phyloP scores from a whole-genome alignment of 2,113 vertebrate genomes.

The Atlantisia rogersi region DNA sequence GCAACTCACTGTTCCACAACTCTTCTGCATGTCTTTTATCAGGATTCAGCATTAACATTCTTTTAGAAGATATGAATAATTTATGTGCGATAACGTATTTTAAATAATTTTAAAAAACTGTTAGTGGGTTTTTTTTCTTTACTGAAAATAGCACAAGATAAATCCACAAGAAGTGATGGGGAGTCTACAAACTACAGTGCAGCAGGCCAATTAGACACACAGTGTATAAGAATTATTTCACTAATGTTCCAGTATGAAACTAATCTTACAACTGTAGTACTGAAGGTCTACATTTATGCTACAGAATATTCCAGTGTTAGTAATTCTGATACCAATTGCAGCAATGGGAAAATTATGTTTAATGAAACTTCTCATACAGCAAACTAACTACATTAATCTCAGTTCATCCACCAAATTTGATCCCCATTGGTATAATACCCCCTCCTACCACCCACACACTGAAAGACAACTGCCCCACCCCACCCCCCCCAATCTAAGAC shows the following conservation, averaged over 20 bases:
- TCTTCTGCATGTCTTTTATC: background rate
- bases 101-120: background rate
- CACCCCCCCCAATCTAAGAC: background rate
- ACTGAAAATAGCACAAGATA: background rate
- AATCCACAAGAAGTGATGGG: background rate
- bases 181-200: background rate
- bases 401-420: background rate
- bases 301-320: background rate
- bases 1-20: background rate
- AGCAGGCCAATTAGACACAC: background rate
- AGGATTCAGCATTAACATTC: background rate
- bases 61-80: background rate
- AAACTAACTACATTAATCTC: background rate
- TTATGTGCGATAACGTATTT: background rate
- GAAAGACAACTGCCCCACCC: background rate
- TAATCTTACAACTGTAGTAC: background rate
- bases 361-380: background rate
- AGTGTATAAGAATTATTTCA: background rate
- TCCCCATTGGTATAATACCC: background rate
- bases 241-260: background rate
- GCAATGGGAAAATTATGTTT: background rate
- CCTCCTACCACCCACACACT: slow-evolving; percentile 45
- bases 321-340: background rate
- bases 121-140: background rate
- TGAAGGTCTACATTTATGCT: background rate